Conservation (phyloP, 2,797 vertebrate genomes). For the Jordanella pulchra region DNA sequence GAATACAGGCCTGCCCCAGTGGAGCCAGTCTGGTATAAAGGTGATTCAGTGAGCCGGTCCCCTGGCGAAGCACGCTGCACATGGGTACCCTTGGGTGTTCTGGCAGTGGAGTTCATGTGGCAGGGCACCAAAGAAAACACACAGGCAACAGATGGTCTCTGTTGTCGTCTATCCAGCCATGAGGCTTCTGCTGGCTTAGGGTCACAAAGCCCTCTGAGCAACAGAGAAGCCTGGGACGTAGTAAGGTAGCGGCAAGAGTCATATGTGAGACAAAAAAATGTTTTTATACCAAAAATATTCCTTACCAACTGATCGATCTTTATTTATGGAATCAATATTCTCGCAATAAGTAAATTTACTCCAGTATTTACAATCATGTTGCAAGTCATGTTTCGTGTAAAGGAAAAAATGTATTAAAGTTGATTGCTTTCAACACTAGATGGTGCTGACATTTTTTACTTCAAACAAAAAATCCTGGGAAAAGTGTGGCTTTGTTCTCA, state of each 20-base stretch:
- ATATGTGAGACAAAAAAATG: background rate
- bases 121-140: conserved; percentile 70
- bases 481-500: background rate
- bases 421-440: conserved; percentile 63
- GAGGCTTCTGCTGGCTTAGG: conserved; percentile 48
- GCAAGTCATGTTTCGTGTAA: too few relatives aligned
- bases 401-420: background rate
- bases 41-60: conserved; percentile 56
- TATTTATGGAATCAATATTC: background rate
- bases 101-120: conserved; percentile 64
- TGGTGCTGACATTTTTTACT: conserved; percentile 54
- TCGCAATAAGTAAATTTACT: background rate
- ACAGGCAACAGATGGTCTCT: conserved; percentile 69
- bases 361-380: conserved; percentile 1
- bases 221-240: conserved; percentile 15
- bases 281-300: background rate
- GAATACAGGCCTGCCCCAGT: conserved; percentile 35
- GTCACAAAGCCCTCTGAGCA: conserved; percentile 43
- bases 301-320: background rate
- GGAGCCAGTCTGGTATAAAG: conserved; percentile 54
- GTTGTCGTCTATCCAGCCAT: conserved; percentile 63
- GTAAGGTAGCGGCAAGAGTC: conserved; percentile 36
- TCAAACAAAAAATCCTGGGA: background rate
- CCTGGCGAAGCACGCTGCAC: conserved; percentile 38
- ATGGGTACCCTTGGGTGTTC: conserved; percentile 60